Conservation (phyloP, 2,113 vertebrate genomes). For the Centrocercus urophasianus region DNA sequence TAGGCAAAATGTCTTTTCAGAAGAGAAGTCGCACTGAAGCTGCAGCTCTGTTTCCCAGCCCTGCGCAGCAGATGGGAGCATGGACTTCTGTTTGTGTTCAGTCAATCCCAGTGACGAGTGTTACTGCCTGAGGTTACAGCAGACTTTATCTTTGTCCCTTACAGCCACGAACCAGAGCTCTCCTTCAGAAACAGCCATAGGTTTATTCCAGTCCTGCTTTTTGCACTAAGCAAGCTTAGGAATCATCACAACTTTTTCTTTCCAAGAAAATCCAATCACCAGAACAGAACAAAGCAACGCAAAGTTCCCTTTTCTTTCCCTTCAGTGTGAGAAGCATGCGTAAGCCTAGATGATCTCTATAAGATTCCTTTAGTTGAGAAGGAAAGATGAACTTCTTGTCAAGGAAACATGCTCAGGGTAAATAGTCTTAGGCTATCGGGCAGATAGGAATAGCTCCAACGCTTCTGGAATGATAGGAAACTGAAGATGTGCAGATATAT, state of each 20-base stretch:
- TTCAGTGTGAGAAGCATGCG: neutral
- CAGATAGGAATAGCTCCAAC: constrained; percentile 44
- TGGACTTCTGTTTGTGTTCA: neutral
- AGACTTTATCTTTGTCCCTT: neutral
- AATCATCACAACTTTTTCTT: neutral
- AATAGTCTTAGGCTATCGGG: constrained; percentile 34
- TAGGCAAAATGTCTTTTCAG: neutral
- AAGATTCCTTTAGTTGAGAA: constrained; percentile 37
- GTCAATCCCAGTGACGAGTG: fast-evolving
- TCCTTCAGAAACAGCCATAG: neutral
- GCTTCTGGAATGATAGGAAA: constrained; percentile 40
- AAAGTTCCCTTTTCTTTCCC: neutral
- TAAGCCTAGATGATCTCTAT: constrained; percentile 6
- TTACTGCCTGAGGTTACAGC: neutral
- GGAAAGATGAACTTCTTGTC: constrained; percentile 48
- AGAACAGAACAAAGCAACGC: fast-evolving
- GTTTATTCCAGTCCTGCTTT: neutral
- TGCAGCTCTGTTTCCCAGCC: neutral
- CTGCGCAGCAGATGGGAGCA: neutral
- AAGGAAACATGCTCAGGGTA: constrained; percentile 72
- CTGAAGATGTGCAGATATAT: constrained; percentile 59
- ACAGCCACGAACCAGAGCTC: neutral
- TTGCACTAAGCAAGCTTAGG: constrained; percentile 27
- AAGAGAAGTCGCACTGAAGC: neutral
- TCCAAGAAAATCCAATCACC: neutral